Base-by-base conservation (phyloP, 92 coral and sea anemone species). In the Parazoanthus darwini region DNA sequence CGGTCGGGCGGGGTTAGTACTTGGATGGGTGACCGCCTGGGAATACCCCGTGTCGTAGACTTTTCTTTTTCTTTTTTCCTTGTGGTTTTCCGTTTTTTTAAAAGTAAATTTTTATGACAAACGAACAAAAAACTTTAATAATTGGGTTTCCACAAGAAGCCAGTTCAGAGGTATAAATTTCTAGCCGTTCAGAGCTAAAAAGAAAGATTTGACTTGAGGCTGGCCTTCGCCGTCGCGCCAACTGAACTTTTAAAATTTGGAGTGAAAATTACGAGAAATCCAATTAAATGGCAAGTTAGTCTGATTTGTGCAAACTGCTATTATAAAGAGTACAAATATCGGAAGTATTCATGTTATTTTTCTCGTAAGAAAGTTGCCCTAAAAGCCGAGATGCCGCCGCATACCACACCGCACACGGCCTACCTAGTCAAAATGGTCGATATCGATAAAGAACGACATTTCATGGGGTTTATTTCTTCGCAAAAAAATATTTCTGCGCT, bases 331-430 rank as follows among this genome's bases (percentile, higher is more conserved):
- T 67, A 67, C 35, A 67, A 67, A 22, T 35, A 67, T 67, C 74
- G 74, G 74, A 67, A 67, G 74, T 22, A 67, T 67, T 67, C 1
- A 67, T 67, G 35, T 67, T 67, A 22, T 67, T 67, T 67, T 67
- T 67, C 74, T 22, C 73, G 73, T 67, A 67, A 67, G 73, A 67
- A 67, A 67, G 74, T 67, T 67, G 74, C 35, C 74, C 74, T 23
- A 67, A 67, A 67, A 22, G 74, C 74, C 74, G 35, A 67, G 74
- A 67, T 23, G 74, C 74, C 74, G 74, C 74, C 35, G 35, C 74
- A 67, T 67, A 67, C 73, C 73, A 67, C 73, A 67, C 73, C 73
- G 73, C 73, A 67, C 73, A 67, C 73, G 73, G 73, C 73, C 73
- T 67, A 67, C 73, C 73, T 67, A 67, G 73, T 67, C 73, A 67